phyloP scores from a whole-genome alignment of 2,113 vertebrate species.

The Cygnus atratus region DNA sequence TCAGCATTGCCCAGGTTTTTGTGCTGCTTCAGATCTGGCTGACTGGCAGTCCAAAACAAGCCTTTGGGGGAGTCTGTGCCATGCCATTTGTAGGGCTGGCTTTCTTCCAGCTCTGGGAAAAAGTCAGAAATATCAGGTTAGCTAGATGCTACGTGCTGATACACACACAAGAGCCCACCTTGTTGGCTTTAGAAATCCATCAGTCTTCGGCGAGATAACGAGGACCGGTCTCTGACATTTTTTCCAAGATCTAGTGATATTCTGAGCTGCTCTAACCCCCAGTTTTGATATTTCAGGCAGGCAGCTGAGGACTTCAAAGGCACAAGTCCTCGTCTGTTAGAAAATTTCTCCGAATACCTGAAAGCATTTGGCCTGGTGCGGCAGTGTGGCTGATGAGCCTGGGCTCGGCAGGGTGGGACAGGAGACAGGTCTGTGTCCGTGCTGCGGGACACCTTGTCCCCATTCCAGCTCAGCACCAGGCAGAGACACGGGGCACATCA shows the following conservation, averaged over 20 bases:
- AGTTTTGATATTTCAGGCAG: not conserved
- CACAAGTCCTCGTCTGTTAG: not conserved
- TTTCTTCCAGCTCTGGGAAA: not conserved
- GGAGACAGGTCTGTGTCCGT: not conserved
- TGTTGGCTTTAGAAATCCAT: not conserved
- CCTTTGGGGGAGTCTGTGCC: not conserved
- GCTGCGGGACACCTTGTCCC: not conserved
- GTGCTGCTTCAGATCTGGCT: accelerated
- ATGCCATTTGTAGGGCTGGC: not conserved
- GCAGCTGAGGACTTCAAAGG: not conserved
- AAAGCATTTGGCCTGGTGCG: not conserved
- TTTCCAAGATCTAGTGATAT: not conserved
- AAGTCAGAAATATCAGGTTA: not conserved
- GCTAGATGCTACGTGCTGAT: not conserved
- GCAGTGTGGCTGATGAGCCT: not conserved
- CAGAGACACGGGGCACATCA: accelerated
- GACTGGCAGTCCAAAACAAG: not conserved
- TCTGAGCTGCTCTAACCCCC: not conserved
- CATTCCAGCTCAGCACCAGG: accelerated
- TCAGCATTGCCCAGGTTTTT: not conserved
- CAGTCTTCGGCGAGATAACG: not conserved
- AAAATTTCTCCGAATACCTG: not conserved
- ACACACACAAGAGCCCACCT: not conserved
- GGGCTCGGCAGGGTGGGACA: accelerated
- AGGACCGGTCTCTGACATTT: not conserved